A percentile compares a stretch with the other conserved stretches of the same genome.
Conservation (phyloP, 2,797 vertebrate species). For the Acestrorhynchus altus region DNA sequence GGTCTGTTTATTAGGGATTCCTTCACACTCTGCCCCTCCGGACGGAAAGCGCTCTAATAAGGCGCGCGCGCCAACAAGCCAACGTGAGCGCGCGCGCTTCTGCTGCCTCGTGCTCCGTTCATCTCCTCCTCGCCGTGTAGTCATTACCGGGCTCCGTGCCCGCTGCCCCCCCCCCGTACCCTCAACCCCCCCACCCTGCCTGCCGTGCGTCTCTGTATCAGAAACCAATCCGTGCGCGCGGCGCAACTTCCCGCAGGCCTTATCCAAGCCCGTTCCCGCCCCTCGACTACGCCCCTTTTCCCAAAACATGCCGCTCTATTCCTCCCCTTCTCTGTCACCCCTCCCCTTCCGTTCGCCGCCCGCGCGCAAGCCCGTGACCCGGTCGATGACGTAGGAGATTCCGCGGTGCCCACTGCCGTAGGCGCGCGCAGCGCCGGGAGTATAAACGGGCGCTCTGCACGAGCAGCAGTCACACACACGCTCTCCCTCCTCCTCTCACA, state of each 20-base stretch:
- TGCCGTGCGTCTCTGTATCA: conserved; percentile 53
- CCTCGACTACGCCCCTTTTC: neutral
- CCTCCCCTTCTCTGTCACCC: conserved; percentile 49
- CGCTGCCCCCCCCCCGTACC: conserved; percentile 53
- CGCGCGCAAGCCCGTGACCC: conserved; percentile 77
- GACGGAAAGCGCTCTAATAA: conserved; percentile 41
- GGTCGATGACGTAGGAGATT: conserved; percentile 82
- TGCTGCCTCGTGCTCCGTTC: conserved; percentile 68
- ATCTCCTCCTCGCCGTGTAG: conserved; percentile 72
- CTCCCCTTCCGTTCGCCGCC: conserved; percentile 79
- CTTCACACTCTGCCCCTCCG: conserved; percentile 18
- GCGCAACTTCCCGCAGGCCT: conserved; percentile 70
- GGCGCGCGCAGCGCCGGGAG: conserved; percentile 71
- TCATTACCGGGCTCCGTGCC: conserved; percentile 74
- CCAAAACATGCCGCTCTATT: conserved; percentile 2
- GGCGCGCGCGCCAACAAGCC: conserved; percentile 65
- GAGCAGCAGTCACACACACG: conserved; percentile 69
- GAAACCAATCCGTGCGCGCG: conserved; percentile 59
- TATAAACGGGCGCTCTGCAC: conserved; percentile 74
- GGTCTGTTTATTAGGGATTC: no score
- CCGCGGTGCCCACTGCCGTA: conserved; percentile 81
- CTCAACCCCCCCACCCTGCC: conserved; percentile 56
- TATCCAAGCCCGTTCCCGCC: conserved; percentile 59
- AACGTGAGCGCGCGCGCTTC: conserved; percentile 65
- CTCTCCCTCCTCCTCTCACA: conserved; percentile 23